A percentile compares a stretch with the other conserved stretches of the same genome.
Evolutionary conservation across 2,113 vertebrate species (phyloP).

Genomic region (Ceyx cyanopectus): DNA sequence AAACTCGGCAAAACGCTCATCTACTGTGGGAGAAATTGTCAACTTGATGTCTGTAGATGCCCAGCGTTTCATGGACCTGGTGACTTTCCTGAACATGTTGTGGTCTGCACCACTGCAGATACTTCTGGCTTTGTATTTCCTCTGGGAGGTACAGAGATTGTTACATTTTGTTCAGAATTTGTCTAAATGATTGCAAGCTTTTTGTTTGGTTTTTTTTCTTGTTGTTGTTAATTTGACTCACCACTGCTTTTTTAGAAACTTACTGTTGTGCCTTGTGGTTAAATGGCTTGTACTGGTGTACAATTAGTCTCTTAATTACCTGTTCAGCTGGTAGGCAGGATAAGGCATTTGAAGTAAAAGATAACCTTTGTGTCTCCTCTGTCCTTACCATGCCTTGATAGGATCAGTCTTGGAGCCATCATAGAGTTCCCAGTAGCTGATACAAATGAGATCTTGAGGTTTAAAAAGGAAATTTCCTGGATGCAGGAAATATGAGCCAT

Average conservation of each 20-base stretch:
- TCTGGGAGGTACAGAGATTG: conserved; percentile 87
- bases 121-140: conserved; percentile 90
- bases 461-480: background rate
- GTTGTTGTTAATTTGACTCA: background rate
- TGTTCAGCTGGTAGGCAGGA: background rate
- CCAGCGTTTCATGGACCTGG: conserved; percentile 91
- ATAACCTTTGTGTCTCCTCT: background rate
- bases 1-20: conserved; percentile 89
- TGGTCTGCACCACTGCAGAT: conserved; percentile 98
- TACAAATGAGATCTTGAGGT: background rate
- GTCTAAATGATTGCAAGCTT: background rate
- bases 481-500: background rate
- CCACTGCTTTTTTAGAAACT: background rate
- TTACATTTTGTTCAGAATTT: background rate
- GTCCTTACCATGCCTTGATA: background rate
- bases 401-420: background rate
- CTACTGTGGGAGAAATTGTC: conserved; percentile 93
- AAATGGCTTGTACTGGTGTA: background rate
- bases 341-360: background rate
- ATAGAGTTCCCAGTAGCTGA: background rate
- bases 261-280: background rate
- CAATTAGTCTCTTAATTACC: background rate
- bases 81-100: conserved; percentile 90
- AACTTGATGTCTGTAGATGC: conserved; percentile 98
- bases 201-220: background rate